phyloP scores from a whole-genome alignment of 2,797 vertebrate species.

The Botia kubotai region DNA sequence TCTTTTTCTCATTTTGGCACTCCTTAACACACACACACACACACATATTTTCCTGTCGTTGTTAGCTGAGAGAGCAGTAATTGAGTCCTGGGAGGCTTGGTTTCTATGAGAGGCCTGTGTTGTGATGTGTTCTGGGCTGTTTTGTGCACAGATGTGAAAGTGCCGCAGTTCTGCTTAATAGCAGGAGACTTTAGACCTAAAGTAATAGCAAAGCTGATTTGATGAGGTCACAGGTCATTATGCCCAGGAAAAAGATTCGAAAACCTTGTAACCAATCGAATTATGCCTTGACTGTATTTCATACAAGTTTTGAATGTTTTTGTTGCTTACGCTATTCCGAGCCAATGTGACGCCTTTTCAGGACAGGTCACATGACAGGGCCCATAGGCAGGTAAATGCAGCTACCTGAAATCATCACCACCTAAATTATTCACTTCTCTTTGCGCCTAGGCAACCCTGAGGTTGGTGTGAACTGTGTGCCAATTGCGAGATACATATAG shows the following conservation, averaged over 20 bases:
- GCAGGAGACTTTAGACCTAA: not conserved
- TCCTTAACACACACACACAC: not conserved
- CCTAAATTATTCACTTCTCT: not conserved
- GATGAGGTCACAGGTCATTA: not conserved
- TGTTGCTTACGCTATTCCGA: not conserved
- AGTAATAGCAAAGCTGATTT: not conserved
- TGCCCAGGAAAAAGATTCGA: not conserved
- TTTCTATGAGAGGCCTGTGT: conserved; percentile 75
- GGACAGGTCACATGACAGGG: conserved; percentile 22
- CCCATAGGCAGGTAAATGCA: not conserved
- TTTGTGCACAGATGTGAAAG: conserved; percentile 67
- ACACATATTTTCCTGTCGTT: conserved; percentile 46
- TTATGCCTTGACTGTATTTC: not conserved
- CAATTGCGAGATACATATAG: too few relatives aligned
- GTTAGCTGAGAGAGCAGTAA: conserved; percentile 66
- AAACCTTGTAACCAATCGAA: not conserved
- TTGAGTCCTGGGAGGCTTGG: conserved; percentile 76
- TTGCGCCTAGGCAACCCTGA: conserved; percentile 5
- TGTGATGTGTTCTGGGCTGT: conserved; percentile 75
- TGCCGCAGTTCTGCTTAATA: conserved; percentile 43
- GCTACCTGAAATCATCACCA: conserved; percentile 1
- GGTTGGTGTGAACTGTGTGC: not conserved
- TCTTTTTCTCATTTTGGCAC: conserved; percentile 46
- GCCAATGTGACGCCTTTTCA: conserved; percentile 3
- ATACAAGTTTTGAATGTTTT: not conserved